phyloP scores from a whole-genome alignment of 2,888 invertebrate species.

The Ischnus inquisitorius region DNA sequence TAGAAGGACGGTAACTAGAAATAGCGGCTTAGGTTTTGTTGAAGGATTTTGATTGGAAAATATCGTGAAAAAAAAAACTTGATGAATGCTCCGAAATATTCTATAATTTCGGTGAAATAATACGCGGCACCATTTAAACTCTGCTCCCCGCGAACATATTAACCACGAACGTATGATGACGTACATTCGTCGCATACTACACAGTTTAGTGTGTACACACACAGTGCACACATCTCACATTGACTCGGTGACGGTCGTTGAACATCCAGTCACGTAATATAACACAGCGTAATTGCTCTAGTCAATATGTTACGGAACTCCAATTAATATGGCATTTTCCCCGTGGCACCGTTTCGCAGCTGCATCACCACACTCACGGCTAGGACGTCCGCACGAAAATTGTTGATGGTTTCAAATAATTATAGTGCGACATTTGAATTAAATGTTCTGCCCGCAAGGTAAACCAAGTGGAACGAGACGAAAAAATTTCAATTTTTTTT shows the following conservation, averaged over 20 bases:
- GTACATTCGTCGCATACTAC: not conserved
- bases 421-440: not conserved
- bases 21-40: constrained; percentile 24
- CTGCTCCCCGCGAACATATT: not conserved
- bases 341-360: constrained; percentile 10
- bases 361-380: not conserved
- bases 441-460: not conserved
- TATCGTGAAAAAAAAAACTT: constrained; percentile 34
- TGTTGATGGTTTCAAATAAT: constrained; percentile 9
- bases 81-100: too few relatives aligned
- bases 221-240: not conserved
- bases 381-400: not conserved
- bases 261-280: constrained; percentile 35
- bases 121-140: not conserved
- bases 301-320: constrained; percentile 39
- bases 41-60: not conserved
- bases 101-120: too few relatives aligned
- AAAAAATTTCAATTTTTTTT: not conserved
- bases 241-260: not conserved
- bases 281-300: constrained; percentile 37
- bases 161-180: not conserved
- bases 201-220: not conserved
- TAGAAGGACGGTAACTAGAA: constrained; percentile 13
- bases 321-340: constrained; percentile 32
- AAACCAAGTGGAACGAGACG: not conserved